Conservation (phyloP, 2,113 vertebrate species). For the Campylorhamphus procurvoides region DNA sequence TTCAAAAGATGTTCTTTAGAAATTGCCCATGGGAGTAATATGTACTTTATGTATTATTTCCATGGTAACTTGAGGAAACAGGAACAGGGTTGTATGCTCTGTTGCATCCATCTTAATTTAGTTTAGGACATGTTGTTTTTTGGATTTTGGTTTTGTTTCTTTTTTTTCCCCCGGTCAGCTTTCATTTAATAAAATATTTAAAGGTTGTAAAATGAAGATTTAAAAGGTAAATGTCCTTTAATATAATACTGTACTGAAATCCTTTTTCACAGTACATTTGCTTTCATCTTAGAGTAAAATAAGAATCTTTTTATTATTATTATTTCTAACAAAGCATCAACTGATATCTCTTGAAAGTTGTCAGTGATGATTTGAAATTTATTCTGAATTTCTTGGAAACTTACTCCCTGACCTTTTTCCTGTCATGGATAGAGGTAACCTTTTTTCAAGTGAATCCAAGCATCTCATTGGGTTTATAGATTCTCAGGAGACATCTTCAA, state of each 20-base stretch:
- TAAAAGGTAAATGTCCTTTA: conserved; percentile 4
- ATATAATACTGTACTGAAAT: background rate
- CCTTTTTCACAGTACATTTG: conserved; percentile 47
- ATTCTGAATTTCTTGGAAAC: conserved; percentile 10
- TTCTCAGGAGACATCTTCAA: background rate
- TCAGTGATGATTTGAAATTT: background rate
- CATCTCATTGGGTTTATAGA: background rate
- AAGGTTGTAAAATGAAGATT: conserved; percentile 56
- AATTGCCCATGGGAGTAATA: background rate
- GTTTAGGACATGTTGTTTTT: conserved; percentile 6
- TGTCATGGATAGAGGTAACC: background rate
- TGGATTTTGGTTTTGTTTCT: background rate
- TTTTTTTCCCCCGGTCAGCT: background rate
- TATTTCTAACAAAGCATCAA: conserved; percentile 19
- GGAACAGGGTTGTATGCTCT: background rate
- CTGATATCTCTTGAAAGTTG: background rate
- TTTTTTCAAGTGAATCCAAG: background rate
- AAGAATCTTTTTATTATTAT: conserved; percentile 38
- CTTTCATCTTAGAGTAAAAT: conserved; percentile 40
- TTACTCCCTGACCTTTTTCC: background rate
- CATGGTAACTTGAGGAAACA: conserved; percentile 50
- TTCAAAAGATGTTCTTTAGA: conserved; percentile 17
- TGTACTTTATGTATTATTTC: conserved; percentile 49
- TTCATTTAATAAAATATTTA: conserved; percentile 51
- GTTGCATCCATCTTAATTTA: conserved; percentile 52